These are phyloP conservation scores for Octonoba sinensis DNA, from an alignment of 2,888 invertebrate species.

Conservation along the genomic window DNA sequence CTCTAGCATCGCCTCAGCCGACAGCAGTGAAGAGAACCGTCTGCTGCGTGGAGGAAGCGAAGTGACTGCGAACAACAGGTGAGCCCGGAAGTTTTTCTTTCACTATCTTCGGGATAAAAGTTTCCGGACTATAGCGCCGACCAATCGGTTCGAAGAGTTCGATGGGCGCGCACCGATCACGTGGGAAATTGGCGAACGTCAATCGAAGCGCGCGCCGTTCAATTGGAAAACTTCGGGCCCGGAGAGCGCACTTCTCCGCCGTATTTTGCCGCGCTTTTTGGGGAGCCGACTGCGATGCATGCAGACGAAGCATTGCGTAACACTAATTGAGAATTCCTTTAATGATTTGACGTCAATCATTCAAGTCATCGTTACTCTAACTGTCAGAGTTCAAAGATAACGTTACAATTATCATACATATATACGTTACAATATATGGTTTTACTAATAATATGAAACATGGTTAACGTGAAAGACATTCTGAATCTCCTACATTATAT, in stretches of 20 bases:
- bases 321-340: too few species aligned
- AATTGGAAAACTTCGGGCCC: slow-evolving; percentile 26
- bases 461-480: too few species aligned
- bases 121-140: slow-evolving; percentile 33
- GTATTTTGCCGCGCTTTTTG: background rate
- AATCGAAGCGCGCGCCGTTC: slow-evolving; percentile 46
- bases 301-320: too few species aligned
- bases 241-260: slow-evolving; percentile 20
- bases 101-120: background rate
- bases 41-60: slow-evolving; percentile 13
- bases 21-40: background rate
- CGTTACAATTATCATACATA: too few species aligned
- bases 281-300: too few species aligned
- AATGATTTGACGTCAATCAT: too few species aligned
- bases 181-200: slow-evolving; percentile 14
- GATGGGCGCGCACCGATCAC: slow-evolving; percentile 40
- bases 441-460: too few species aligned
- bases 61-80: slow-evolving; percentile 41
- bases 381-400: too few species aligned
- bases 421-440: too few species aligned
- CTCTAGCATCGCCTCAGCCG: slow-evolving; percentile 1
- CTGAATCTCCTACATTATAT: too few species aligned
- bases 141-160: slow-evolving; percentile 38
- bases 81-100: slow-evolving; percentile 15
- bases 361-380: too few species aligned